Percentiles rank a stretch among this genome's conserved stretches.
Conservation (phyloP, 2,888 invertebrate genomes). For the Mythimna impura region DNA sequence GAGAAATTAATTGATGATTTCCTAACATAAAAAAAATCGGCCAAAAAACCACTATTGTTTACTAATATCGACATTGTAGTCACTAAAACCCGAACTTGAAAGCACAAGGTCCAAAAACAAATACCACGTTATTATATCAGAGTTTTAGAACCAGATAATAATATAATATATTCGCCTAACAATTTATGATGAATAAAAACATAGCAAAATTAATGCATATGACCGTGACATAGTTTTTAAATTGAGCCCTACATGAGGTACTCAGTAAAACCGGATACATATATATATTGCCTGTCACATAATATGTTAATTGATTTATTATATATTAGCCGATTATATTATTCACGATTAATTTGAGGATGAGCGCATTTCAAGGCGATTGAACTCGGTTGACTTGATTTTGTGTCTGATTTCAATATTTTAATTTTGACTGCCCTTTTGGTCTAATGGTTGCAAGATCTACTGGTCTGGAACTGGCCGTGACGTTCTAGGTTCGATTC, state of each 20-base stretch:
- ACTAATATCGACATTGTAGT: too few species aligned
- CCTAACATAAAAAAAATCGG: too few species aligned
- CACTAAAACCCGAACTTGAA: too few species aligned
- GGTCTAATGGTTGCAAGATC: too few species aligned
- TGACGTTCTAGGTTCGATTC: too few species aligned
- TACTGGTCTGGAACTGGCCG: too few species aligned
- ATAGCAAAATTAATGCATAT: slow-evolving; percentile 24
- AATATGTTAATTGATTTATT: background rate
- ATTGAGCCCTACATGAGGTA: background rate
- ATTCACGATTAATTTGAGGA: slow-evolving; percentile 1
- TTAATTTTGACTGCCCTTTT: too few species aligned
- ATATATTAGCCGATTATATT: too few species aligned
- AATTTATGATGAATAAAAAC: slow-evolving; percentile 6
- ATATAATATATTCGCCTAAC: background rate
- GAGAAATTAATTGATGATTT: too few species aligned
- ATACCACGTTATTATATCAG: slow-evolving; percentile 8
- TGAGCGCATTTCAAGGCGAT: slow-evolving; percentile 30
- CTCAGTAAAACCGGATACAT: slow-evolving; percentile 8
- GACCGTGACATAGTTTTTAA: slow-evolving; percentile 38
- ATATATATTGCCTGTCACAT: slow-evolving; percentile 21
- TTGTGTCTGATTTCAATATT: background rate
- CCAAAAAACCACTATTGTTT: too few species aligned
- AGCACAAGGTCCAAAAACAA: background rate
- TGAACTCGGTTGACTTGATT: background rate
- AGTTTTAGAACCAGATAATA: slow-evolving; percentile 13